Percentiles rank a stretch among this genome's conserved stretches.
Evolutionary conservation across 2,888 invertebrate species (phyloP).

Genomic region (Platycheirus albimanus): DNA sequence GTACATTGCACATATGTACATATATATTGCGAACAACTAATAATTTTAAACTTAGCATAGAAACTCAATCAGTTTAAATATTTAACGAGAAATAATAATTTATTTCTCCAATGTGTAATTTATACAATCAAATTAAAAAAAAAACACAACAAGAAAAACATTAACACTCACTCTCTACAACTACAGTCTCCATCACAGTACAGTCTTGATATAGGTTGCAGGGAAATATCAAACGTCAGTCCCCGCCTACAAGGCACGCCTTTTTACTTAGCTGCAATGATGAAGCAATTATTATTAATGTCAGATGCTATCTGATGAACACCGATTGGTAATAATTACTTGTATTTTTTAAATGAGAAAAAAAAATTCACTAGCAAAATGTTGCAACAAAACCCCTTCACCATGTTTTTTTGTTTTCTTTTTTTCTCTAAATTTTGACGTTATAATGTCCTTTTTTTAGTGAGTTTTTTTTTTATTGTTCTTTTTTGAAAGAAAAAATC

Average conservation of each 20-base stretch:
- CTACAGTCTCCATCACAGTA: too few relatives aligned
- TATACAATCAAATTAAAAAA: conserved; percentile 44
- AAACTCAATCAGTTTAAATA: conserved; percentile 64
- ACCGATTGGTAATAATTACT: conserved; percentile 32
- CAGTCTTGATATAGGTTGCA: not conserved
- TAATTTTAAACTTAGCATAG: conserved; percentile 44
- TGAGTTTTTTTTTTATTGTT: not conserved
- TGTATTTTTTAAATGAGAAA: conserved; percentile 4
- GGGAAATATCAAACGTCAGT: conserved; percentile 54
- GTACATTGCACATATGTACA: too few relatives aligned
- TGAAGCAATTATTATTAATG: conserved; percentile 71
- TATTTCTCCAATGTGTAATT: conserved; percentile 27
- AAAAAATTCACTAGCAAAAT: conserved; percentile 45
- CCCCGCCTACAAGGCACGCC: conserved; percentile 62
- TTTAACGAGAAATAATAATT: conserved; percentile 41
- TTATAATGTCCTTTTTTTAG: conserved; percentile 32
- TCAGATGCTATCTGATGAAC: conserved; percentile 61
- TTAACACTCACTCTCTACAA: conserved; percentile 31
- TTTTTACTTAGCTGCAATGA: conserved; percentile 66
- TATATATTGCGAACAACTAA: conserved; percentile 20
- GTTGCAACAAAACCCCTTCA: conserved; percentile 50
- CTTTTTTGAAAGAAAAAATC: conserved; percentile 3
- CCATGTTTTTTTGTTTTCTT: conserved; percentile 12
- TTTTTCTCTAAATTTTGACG: too few relatives aligned
- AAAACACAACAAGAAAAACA: conserved; percentile 34